Conservation (phyloP, 2,113 vertebrate genomes). For the Synodontis membranacea region DNA sequence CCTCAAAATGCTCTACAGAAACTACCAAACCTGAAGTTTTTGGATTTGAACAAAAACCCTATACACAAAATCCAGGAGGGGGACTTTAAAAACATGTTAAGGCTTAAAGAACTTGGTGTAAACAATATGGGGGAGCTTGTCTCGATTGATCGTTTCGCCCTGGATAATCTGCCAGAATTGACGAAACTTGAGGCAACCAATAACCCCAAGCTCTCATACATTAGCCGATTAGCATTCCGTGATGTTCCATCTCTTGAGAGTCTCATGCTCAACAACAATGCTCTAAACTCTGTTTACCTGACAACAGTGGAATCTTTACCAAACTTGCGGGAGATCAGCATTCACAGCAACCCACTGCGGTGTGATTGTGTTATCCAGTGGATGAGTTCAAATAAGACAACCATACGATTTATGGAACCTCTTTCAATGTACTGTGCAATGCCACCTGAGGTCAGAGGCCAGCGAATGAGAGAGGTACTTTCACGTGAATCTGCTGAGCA, state of each 20-base stretch:
- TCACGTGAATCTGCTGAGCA: slow-evolving; percentile 81
- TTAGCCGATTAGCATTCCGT: slow-evolving; percentile 88
- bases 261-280: slow-evolving; percentile 96
- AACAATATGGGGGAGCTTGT: slow-evolving; percentile 97
- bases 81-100: slow-evolving; percentile 94
- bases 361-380: slow-evolving; percentile 96
- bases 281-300: slow-evolving; percentile 89
- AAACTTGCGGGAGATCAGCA: slow-evolving; percentile 92
- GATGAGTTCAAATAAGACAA: slow-evolving; percentile 91
- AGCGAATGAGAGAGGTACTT: slow-evolving; percentile 85
- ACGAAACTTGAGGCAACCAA: slow-evolving; percentile 97
- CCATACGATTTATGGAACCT: slow-evolving; percentile 95
- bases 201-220: slow-evolving; percentile 92
- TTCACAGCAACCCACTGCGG: slow-evolving; percentile 92
- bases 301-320: slow-evolving; percentile 88
- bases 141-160: slow-evolving; percentile 85
- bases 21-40: slow-evolving; percentile 93
- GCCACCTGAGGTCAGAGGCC: slow-evolving; percentile 85
- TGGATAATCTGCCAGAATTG: slow-evolving; percentile 95
- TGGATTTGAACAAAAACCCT: slow-evolving; percentile 98
- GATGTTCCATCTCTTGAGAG: slow-evolving; percentile 94
- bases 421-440: slow-evolving; percentile 91
- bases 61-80: slow-evolving; percentile 93
- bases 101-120: slow-evolving; percentile 91
- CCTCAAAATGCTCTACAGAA: slow-evolving; percentile 94